Conservation (phyloP, 2,797 vertebrate species). For the Florisuga fusca region DNA sequence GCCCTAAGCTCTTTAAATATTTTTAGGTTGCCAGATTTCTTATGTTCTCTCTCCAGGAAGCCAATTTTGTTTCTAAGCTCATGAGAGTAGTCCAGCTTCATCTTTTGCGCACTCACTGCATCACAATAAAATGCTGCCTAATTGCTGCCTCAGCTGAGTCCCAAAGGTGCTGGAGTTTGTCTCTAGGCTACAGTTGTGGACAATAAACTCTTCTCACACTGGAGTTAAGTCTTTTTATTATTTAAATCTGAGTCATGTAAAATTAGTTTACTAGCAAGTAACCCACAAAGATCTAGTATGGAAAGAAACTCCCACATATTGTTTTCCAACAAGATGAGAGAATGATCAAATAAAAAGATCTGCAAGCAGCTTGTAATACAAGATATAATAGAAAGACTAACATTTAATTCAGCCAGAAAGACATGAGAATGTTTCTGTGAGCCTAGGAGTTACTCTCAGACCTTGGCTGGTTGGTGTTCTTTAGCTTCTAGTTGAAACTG, state of each 20-base stretch:
- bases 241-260: conserved; percentile 72
- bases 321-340: conserved; percentile 34
- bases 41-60: conserved; percentile 74
- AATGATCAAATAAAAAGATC: conserved; percentile 51
- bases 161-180: conserved; percentile 61
- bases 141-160: conserved; percentile 70
- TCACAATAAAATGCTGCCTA: conserved; percentile 75
- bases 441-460: neutral
- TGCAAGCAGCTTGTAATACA: neutral
- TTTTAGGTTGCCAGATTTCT: conserved; percentile 78
- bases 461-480: neutral
- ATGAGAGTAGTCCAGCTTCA: conserved; percentile 65
- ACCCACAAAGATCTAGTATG: conserved; percentile 51
- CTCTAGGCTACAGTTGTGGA: conserved; percentile 66
- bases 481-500: neutral
- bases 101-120: conserved; percentile 65
- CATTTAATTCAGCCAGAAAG: conserved; percentile 5
- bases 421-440: neutral
- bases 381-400: neutral
- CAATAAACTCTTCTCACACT: conserved; percentile 69
- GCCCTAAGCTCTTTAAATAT: conserved; percentile 76
- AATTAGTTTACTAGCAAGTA: conserved; percentile 64
- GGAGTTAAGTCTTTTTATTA: conserved; percentile 70
- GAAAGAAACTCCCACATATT: conserved; percentile 60
- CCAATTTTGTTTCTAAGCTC: conserved; percentile 72